Percentiles rank a stretch among this genome's conserved stretches.
Conservation (phyloP, 2,888 invertebrate genomes). For the Ethmia dodecea region DNA sequence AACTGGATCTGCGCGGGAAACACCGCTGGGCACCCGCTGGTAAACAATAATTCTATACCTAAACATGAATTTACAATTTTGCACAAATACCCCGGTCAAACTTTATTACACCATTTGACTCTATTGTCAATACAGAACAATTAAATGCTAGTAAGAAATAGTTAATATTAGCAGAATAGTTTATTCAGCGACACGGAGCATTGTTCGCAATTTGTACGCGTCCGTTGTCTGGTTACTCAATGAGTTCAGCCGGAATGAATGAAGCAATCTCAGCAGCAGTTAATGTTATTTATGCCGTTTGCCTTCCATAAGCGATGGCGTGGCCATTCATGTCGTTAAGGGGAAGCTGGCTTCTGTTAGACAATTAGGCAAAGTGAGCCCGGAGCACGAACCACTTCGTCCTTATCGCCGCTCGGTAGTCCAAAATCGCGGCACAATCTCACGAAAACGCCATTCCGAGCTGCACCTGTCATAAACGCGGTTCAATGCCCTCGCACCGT, state of each 20-base stretch:
- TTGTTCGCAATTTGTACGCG: slow-evolving; percentile 51
- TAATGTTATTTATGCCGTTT: slow-evolving; percentile 61
- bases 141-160: slow-evolving; percentile 44
- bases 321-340: slow-evolving; percentile 49
- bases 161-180: slow-evolving; percentile 32
- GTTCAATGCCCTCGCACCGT: slow-evolving; percentile 47
- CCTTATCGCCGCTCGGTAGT: slow-evolving; percentile 60
- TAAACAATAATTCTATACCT: no score
- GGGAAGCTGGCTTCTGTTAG: slow-evolving; percentile 62
- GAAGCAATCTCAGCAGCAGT: slow-evolving; percentile 61
- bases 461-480: slow-evolving; percentile 69
- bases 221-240: slow-evolving; percentile 50
- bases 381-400: slow-evolving; percentile 36
- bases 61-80: no score
- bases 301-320: slow-evolving; percentile 62
- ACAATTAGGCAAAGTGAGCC: slow-evolving; percentile 57
- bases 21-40: no score
- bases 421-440: slow-evolving; percentile 63
- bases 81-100: neutral
- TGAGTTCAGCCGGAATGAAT: slow-evolving; percentile 62
- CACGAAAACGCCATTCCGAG: slow-evolving; percentile 68
- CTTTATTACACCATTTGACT: slow-evolving; percentile 18
- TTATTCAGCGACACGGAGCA: slow-evolving; percentile 46
- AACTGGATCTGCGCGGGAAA: no score
- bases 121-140: slow-evolving; percentile 35